Percentiles rank a stretch among this genome's conserved stretches.
phyloP scores from a whole-genome alignment of 2,797 vertebrate species.

The Eurystomus glaucurus region DNA sequence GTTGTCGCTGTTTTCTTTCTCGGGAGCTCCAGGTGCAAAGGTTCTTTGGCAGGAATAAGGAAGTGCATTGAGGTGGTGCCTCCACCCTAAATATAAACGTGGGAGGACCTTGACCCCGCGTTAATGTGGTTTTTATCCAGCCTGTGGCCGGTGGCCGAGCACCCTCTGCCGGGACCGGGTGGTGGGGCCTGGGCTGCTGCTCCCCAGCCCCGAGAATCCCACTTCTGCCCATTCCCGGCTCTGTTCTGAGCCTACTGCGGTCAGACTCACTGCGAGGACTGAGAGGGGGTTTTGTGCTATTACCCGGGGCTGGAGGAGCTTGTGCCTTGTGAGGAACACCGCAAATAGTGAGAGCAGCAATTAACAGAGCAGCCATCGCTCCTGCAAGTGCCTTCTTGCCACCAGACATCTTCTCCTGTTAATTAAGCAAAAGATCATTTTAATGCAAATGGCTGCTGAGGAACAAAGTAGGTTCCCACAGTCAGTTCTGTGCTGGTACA shows the following conservation, averaged over 20 bases:
- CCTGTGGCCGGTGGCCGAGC: not conserved
- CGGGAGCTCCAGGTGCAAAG: not conserved
- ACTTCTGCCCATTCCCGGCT: fast-evolving
- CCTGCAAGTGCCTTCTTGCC: not conserved
- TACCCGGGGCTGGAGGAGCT: fast-evolving
- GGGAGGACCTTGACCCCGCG: not conserved
- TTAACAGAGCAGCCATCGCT: not conserved
- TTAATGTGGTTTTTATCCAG: not conserved
- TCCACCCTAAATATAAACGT: not conserved
- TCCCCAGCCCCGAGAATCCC: too few species aligned
- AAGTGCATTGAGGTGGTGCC: not conserved
- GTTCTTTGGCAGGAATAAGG: not conserved
- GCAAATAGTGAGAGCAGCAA: not conserved
- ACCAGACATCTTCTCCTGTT: not conserved
- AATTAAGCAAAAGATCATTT: not conserved
- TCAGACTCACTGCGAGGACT: not conserved
- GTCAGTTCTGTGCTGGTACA: not conserved
- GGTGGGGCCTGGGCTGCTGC: not conserved
- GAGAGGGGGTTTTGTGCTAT: not conserved
- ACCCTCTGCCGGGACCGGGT: not conserved
- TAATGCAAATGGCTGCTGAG: not conserved
- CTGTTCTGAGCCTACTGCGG: not conserved
- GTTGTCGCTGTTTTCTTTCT: not conserved
- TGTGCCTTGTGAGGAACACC: not conserved
- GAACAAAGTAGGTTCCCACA: not conserved